Percentiles rank a stretch among this genome's conserved stretches.
These are phyloP conservation scores for Muscidifurax raptorellus DNA, from an alignment of 1,140 invertebrate genomes.

Conservation along the genomic window DNA sequence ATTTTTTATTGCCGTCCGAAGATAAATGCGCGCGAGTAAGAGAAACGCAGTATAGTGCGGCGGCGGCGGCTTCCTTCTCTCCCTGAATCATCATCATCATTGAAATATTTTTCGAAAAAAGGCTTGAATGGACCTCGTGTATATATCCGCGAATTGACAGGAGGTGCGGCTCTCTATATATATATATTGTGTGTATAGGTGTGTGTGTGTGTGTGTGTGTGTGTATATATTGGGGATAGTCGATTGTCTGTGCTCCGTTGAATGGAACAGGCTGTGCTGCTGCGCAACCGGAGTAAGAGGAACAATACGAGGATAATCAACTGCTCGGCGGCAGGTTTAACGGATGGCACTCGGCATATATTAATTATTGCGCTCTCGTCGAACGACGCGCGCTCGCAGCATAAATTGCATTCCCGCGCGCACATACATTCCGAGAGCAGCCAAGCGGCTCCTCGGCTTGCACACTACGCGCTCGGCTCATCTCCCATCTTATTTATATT, in stretches of 20 bases:
- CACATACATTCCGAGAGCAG: background rate
- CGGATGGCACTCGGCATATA: constrained; percentile 65
- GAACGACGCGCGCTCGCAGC: constrained; percentile 55
- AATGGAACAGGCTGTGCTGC: no score
- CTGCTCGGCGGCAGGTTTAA: constrained; percentile 58
- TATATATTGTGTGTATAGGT: no score
- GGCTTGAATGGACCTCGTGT: no score
- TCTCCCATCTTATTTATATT: no score
- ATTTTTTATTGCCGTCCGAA: constrained; percentile 34
- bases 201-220: no score
- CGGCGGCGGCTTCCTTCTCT: constrained; percentile 23
- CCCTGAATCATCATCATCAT: background rate
- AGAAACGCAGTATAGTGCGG: constrained; percentile 56
- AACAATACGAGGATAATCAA: constrained; percentile 63
- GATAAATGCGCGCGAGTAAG: constrained; percentile 35
- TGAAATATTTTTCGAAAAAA: no score
- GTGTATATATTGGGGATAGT: no score
- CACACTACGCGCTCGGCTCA: no score
- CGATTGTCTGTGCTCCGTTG: background rate
- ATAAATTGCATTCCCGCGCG: constrained; percentile 61
- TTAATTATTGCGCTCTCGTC: constrained; percentile 64
- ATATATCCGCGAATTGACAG: no score
- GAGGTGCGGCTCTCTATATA: no score
- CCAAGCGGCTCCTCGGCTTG: no score
- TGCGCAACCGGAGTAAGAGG: no score